Evolutionary conservation across 2,888 invertebrate species (phyloP), one percentile per base, ranked within the genome.

Genomic region (Drosophila siamana): DNA sequence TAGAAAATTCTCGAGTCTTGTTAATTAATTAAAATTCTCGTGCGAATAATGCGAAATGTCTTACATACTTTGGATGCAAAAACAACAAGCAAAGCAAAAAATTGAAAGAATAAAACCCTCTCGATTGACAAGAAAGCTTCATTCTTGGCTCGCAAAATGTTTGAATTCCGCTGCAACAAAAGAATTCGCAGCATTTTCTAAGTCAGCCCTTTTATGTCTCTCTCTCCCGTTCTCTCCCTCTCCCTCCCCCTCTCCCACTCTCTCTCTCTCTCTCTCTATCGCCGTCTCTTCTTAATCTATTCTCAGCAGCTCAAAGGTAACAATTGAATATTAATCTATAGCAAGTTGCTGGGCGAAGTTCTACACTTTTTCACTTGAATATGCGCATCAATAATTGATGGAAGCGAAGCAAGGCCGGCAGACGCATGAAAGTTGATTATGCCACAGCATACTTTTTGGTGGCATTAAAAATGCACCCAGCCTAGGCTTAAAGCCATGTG

Each of bases 381-480:
- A 41, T 51, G 30, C 26, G 13, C 19, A 13, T 28, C 2, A 38
- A 33, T 47, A 28, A 47, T 48, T 47, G 26, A 56, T 46, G 7
- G 0, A 4, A 19, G 56, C 46, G 5, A 4, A 0, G 24, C 33
- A 47, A 46, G 56, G 16, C 24, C 38, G 22, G 43, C 36, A 74
- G 68, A 46, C 57, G 63, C 70, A 60, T 61, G 65, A 70, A 73
- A 74, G 78, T 78, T 68, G 55, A 60, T 78, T 73, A 73, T 73
- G 40, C 38, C 28, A 44, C 69, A 75, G 75, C 78, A 73, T 73
- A 78, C 75, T 48, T 75, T 78, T 68, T 38, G 51, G 60, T n/a
- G 62, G 72, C 30, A 78, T 75, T 75, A 74, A 74, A 65, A 65
- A 74, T 75, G 78, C 78, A 78, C 9, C 69, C 48, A 41, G 4